Base-by-base conservation (phyloP, 2,113 vertebrate genomes). In the Cryptomyrus ogoouensis region DNA sequence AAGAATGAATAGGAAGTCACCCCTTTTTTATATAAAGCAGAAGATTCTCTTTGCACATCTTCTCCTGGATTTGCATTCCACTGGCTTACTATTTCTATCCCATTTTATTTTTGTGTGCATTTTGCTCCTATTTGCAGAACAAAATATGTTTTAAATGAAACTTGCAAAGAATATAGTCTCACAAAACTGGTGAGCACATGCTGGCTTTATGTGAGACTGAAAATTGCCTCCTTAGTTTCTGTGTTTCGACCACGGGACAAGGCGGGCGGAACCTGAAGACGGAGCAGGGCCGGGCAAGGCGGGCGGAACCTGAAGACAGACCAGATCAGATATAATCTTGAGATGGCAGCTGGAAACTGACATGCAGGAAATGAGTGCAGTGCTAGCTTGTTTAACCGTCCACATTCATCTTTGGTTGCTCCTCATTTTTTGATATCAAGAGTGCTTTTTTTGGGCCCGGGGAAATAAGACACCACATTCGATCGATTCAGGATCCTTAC, bases 141-240 rank as follows among this genome's bases (percentile, higher is more conserved):
- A 92, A 93, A 92, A 94, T 93, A 90, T 91, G 86, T 91, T 92
- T 92, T 90, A 91, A 94, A 94, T 90, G 35, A 93, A 92, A 94
- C 93, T 92, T 58, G 92, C 92, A 91, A 92, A 92, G 92, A 94
- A 92, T 93, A 93, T 94, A 94, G 95, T 95, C 93, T 94, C 21
- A 42, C 90, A 92, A 95, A 95, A 94, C 94, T 91, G 90, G 91
- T 47, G 88, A 91, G 90, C 92, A 89, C 92, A 93, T 89, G 91
- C 93, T 92, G 92, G 84, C 92, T 92, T 89, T 89, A 66, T 89
- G 83, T 91, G 58, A 27, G 91, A 92, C 91, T 88, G 91, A 91
- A 88, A 91, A 91, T 91, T 89, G 84, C 90, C 89, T 49, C 93
- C 47, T 92, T 92, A 89, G 93, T 92, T 91, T 49, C 27, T 58